Base-by-base conservation (phyloP, 2,113 vertebrate species). In the Erythrolamprus reginae region DNA sequence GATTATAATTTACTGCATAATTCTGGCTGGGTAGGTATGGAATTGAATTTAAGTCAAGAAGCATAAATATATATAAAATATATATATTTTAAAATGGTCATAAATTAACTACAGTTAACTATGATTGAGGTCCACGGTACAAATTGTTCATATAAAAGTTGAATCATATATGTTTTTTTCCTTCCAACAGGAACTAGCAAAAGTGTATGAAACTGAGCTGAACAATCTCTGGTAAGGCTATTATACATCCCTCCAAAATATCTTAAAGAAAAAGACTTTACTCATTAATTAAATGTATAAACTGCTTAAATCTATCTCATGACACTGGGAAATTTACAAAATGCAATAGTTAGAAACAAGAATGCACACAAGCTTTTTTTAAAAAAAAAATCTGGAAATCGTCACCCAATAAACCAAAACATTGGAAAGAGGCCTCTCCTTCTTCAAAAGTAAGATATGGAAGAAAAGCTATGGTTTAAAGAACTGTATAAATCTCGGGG, bases 141-240 rank as follows among this genome's bases (percentile, higher is more conserved):
- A 33, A 70, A 33, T 65, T 65, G 61, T 77, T 42, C 38, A 77
- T 38, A n/a, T n/a, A 58, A 82, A 33, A n/a, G n/a, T 42, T 89
- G 53, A 47, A 12, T 21, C 10, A 2, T 52, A 33, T 56, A 17
- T 90, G 15, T 33, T 84, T 33, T 47, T 84, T 84, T 84, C 24
- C 10, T 38, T 53, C 38, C 65, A 50, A 56, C 52, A 92, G 91
- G 91, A 92, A 51, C 48, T 70, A 15, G 17, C 89, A 53, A 15
- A 84, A 38, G 85, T 1, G 9, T 84, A 88, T 42, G 85, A 90
- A 88, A 65, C 26, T 12, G 85, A 92, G 19, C 26, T 92, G 86
- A 90, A 90, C 38, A 53, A 55, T 26, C 5, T 90, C 47, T 88
- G 91, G 91, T 92, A 92, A 92, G 91, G 70, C 19, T 56, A 26